Percentiles rank a stretch among this genome's conserved stretches.
Evolutionary conservation across 2,113 vertebrate species (phyloP).

Genomic region (Peromyscus californicus): DNA sequence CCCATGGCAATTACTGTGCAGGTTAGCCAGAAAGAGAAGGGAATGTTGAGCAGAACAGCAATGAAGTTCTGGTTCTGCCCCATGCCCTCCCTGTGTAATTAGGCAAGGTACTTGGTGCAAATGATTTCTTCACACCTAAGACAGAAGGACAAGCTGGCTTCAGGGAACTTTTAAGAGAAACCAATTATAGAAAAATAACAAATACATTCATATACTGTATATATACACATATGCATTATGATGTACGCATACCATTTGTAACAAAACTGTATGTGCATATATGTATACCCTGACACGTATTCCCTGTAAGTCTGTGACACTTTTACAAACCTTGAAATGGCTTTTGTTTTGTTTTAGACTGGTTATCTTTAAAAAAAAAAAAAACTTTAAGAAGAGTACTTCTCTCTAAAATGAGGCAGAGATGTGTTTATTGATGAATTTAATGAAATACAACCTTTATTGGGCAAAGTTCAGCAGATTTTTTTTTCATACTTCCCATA

Average conservation of each 20-base stretch:
- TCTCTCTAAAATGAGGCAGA: not conserved
- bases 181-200: not conserved
- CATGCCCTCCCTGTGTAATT: not conserved
- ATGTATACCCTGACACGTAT: not conserved
- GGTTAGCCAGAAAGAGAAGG: not conserved
- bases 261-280: not conserved
- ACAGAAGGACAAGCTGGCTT: not conserved
- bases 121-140: not conserved
- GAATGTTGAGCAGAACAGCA: not conserved
- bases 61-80: not conserved
- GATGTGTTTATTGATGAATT: not conserved
- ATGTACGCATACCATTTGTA: not conserved
- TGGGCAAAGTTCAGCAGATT: not conserved
- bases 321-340: not conserved
- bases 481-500: not conserved
- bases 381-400: not conserved
- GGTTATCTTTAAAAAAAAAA: not conserved
- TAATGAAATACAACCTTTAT: not conserved
- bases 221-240: not conserved
- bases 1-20: too few relatives aligned
- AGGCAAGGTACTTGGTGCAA: not conserved
- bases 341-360: slow-evolving; percentile 3
- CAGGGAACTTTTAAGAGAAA: not conserved
- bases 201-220: too few relatives aligned
- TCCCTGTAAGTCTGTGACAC: not conserved